Evolutionary conservation across 2,113 vertebrate species (phyloP).

Genomic region (Marcusenius ussheri): DNA sequence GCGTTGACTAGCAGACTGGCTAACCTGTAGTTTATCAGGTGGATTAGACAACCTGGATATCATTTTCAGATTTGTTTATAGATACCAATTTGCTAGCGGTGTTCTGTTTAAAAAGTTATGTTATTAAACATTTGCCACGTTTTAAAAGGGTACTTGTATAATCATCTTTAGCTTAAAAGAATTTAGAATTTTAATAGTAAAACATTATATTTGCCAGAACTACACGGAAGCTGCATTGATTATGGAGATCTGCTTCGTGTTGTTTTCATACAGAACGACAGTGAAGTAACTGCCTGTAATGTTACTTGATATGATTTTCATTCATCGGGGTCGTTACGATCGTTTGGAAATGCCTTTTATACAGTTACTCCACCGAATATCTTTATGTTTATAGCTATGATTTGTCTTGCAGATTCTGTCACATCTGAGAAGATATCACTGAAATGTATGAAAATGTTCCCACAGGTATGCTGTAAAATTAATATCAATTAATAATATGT

Average conservation of each 20-base stretch:
- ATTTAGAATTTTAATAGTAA: neutral
- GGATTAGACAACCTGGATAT: neutral
- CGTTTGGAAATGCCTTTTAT: neutral
- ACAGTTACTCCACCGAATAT: neutral
- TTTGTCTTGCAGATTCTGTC: conserved; percentile 3
- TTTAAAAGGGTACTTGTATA: neutral
- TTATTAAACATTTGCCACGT: neutral
- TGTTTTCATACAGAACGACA: neutral
- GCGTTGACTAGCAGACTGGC: neutral
- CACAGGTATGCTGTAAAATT: conserved; percentile 31
- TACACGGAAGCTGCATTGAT: neutral
- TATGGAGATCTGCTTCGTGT: neutral
- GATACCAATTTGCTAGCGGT: neutral
- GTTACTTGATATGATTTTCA: neutral
- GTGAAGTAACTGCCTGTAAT: neutral
- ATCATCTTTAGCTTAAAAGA: neutral
- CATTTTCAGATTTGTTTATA: neutral
- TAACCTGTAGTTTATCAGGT: neutral
- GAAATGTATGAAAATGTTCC: conserved; percentile 63
- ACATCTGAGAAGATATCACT: neutral
- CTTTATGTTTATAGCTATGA: neutral
- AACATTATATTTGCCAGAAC: neutral
- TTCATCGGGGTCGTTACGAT: neutral
- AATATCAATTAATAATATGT: neutral
- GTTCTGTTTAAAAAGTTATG: neutral